Base-by-base conservation (phyloP, 2,888 invertebrate species). In the Diadromus collaris region DNA sequence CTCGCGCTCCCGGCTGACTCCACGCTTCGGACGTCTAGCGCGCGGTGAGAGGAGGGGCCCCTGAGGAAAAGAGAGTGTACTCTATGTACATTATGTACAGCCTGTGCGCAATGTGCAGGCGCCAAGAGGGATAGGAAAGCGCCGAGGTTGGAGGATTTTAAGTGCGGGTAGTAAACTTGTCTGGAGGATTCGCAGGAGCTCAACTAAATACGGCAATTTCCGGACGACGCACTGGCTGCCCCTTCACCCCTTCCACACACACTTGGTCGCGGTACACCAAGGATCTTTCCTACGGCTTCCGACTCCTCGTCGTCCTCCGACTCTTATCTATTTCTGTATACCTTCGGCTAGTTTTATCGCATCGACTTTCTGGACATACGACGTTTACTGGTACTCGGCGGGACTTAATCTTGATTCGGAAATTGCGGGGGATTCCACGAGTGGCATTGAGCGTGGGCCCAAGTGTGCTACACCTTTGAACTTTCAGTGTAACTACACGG, bases 141-240 rank as follows among this genome's bases (percentile, higher is more conserved):
- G 41, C 38, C n/a, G 48, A 21, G 19, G 32, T 32, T n/a, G 27
- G 41, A 64, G 58, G 81, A 79, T 79, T 84, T 85, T 82, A 84
- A 85, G 83, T 82, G 82, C 81, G 65, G 60, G 76, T 63, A 82
- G 83, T 82, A 83, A 85, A 85, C 83, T 82, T 81, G 74, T 61
- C 78, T 56, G 61, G 83, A 61, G 32, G 54, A 64, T 67, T 71
- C 54, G 60, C 32, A 29, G 54, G 61, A 48, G 51, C 29, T 34
- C 29, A 64, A 38, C 38, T 67, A 48, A 60, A 48, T 46, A 34
- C 46, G 63, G 65, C 73, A 65, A 73, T 67, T 74, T 74, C 60
- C 48, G 67, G 58, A 51, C 51, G 19, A 67, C 48, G 51, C 58
- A 58, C 44, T 24, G 34, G 34, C 2, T 51, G 13, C 10, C 9